Percentiles rank a stretch among this genome's conserved stretches.
Evolutionary conservation across 2,888 invertebrate species (phyloP).

Genomic region (Rapana venosa): DNA sequence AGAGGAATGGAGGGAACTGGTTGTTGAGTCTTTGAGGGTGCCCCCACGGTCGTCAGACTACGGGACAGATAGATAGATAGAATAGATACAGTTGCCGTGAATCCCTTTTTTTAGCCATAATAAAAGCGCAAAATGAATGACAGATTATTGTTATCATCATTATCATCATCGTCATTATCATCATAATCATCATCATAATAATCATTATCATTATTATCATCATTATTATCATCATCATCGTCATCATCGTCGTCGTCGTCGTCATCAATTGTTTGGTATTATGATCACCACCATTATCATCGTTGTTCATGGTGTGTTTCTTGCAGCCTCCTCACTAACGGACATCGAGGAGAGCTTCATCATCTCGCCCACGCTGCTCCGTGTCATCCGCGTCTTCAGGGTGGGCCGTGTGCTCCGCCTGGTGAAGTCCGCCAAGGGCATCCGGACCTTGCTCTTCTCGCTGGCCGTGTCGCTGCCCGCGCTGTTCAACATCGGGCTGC

Average conservation of each 20-base stretch:
- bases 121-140: too few relatives aligned
- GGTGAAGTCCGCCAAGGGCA: slow-evolving; percentile 99
- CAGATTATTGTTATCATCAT: too few relatives aligned
- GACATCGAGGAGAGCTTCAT: slow-evolving; percentile 95
- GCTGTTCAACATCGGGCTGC: slow-evolving; percentile 98
- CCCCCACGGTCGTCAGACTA: too few relatives aligned
- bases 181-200: not conserved
- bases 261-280: not conserved
- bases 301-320: not conserved
- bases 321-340: slow-evolving; percentile 93
- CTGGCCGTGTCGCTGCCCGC: slow-evolving; percentile 99
- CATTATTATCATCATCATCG: not conserved
- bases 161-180: too few relatives aligned
- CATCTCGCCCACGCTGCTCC: slow-evolving; percentile 96
- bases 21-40: too few relatives aligned
- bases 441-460: slow-evolving; percentile 96
- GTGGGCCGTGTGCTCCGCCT: slow-evolving; percentile 97
- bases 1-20: too few relatives aligned
- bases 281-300: not conserved
- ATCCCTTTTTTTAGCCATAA: too few relatives aligned
- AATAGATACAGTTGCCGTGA: too few relatives aligned
- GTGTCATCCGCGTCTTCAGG: slow-evolving; percentile 98
- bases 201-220: not conserved
- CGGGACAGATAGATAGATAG: too few relatives aligned
- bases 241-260: not conserved